Conservation (phyloP, 1,140 invertebrate species). For the Pararge aegeria region DNA sequence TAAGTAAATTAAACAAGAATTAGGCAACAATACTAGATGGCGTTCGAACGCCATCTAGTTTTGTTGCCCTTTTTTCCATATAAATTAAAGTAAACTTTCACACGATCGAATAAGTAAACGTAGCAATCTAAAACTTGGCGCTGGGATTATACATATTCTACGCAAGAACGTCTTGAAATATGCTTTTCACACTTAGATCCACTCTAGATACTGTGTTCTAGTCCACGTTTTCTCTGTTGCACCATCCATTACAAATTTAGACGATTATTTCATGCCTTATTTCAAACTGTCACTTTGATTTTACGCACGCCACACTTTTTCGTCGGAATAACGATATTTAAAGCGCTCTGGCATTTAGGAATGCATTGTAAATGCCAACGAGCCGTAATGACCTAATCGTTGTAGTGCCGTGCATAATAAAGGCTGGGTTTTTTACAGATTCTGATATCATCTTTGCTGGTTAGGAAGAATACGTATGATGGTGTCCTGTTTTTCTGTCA, state of each 20-base stretch:
- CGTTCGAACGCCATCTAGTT: no score
- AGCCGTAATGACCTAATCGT: not conserved
- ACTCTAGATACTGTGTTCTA: not conserved
- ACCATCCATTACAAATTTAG: slow-evolving; percentile 13
- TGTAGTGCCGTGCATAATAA: not conserved
- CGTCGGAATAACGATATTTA: slow-evolving; percentile 1
- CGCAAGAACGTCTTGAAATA: not conserved
- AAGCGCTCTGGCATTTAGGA: not conserved
- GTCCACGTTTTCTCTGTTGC: slow-evolving; percentile 10
- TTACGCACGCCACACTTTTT: slow-evolving; percentile 1
- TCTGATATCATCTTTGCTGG: not conserved
- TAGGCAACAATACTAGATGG: no score
- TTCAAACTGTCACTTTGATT: slow-evolving; percentile 17
- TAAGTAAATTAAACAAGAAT: no score
- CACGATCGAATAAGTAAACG: no score
- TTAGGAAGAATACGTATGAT: no score
- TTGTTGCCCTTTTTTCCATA: no score
- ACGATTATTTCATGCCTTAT: slow-evolving; percentile 18
- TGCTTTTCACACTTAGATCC: not conserved
- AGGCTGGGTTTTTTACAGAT: not conserved
- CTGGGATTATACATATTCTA: no score
- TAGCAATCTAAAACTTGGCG: no score
- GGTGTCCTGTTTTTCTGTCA: no score
- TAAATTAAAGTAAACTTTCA: no score
- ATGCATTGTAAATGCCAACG: slow-evolving; percentile 1